Evolutionary conservation across 2,797 vertebrate species (phyloP), one percentile per base, ranked within the genome.

Genomic region (Lepilemur septentrionalis): DNA sequence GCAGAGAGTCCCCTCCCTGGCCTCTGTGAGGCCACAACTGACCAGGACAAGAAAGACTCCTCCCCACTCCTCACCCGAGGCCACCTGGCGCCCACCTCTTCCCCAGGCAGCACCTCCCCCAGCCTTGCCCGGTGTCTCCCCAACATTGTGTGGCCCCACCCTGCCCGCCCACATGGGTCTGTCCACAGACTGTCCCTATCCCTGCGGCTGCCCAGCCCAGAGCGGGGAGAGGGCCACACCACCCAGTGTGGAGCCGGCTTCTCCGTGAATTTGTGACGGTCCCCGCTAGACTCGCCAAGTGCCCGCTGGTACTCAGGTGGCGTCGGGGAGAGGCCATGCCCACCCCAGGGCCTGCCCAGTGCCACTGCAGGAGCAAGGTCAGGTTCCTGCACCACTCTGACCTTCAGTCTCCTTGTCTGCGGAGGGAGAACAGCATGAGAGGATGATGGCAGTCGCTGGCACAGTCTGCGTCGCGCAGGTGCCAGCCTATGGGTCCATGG

Each of bases 51-150:
- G 75, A 78, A 78, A 35, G 32, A 35, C 48, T 35, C 35, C 32
- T 5, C n/a, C 7, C 11, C 5, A 1, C 48, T 11, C 32, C 1
- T 50, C 18, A 10, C 32, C 32, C 20, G 1, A 2, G 20, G 22
- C 48, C 2, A 2, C 75, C 22, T 1, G 32, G 20, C 13, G 7
- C 32, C 22, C 75, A 78, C 48, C 48, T 78, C n/a, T 32, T 52
- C 20, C n/a, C 48, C 17, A 2, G 72, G 18, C 28, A 11, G 17
- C 43, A 48, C 72, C 30, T 75, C 30, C 46, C 38, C 48, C 30
- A 7, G 6, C 18, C 48, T 76, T 2, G 5, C 18, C 46, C 1
- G 1, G 30, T 50, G 20, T 20, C 30, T 32, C 18, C 46, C 46
- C 32, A 18, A 50, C 1, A 0, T 22, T 18, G 32, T n/a, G 46